Evolutionary conservation across 2,797 vertebrate species (phyloP).

Genomic region (Sardinella longiceps): DNA sequence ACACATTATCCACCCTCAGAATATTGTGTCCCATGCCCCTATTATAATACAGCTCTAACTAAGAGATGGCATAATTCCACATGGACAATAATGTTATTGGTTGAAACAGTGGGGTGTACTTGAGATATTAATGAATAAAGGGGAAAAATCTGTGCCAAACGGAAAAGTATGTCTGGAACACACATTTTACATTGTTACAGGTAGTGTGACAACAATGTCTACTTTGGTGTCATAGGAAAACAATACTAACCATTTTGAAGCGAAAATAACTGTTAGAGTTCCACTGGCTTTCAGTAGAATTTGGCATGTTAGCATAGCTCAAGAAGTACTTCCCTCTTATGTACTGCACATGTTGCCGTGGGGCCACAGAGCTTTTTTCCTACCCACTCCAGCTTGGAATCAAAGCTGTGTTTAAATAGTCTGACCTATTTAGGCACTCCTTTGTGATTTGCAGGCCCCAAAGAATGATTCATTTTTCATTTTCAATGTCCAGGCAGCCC

Average conservation of each 20-base stretch:
- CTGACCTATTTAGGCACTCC: constrained; percentile 34
- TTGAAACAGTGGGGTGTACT: too few species aligned
- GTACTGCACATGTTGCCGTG: not conserved
- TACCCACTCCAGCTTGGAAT: not conserved
- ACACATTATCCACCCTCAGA: constrained; percentile 43
- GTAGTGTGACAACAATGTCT: not conserved
- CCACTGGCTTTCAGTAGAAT: not conserved
- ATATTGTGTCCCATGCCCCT: constrained; percentile 40
- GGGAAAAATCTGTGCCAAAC: too few species aligned
- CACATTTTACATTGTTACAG: not conserved
- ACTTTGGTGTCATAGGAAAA: not conserved
- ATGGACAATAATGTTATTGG: too few species aligned
- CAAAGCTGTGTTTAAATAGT: constrained; percentile 26
- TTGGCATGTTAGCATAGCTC: constrained; percentile 24
- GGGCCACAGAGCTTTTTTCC: not conserved
- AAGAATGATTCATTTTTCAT: constrained; percentile 35
- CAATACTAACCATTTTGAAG: not conserved
- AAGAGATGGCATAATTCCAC: too few species aligned
- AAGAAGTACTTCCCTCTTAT: not conserved
- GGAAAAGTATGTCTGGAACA: too few species aligned
- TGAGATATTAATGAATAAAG: too few species aligned
- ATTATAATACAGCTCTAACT: not conserved
- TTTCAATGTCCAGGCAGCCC: constrained; percentile 30
- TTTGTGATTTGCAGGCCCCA: constrained; percentile 33
- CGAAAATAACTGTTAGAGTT: not conserved